A percentile compares a stretch with the other conserved stretches of the same genome.
Conservation (phyloP, 2,113 vertebrate genomes). For the Oncorhynchus kisutch region DNA sequence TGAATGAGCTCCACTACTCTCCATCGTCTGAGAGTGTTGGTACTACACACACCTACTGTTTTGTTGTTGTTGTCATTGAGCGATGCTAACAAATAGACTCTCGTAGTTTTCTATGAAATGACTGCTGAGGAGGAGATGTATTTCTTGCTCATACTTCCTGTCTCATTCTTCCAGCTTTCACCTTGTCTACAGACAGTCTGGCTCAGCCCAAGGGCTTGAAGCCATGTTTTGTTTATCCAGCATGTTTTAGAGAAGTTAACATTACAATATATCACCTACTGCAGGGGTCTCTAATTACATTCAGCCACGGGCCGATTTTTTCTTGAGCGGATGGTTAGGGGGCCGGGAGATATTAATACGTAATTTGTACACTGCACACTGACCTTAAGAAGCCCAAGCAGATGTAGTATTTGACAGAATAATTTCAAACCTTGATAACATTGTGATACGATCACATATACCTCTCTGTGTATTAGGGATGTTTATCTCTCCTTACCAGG, state of each 20-base stretch:
- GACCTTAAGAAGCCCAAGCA: too few species aligned
- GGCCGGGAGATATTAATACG: too few species aligned
- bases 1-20: conserved; percentile 50
- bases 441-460: too few species aligned
- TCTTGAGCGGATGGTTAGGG: too few species aligned
- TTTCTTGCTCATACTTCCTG: conserved; percentile 33
- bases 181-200: conserved; percentile 1
- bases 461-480: too few species aligned
- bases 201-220: conserved; percentile 13
- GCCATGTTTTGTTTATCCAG: background rate
- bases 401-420: too few species aligned
- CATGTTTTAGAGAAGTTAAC: conserved; percentile 1
- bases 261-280: background rate
- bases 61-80: conserved; percentile 30
- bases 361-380: too few species aligned
- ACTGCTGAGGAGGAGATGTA: conserved; percentile 10
- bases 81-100: conserved; percentile 50
- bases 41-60: conserved; percentile 38
- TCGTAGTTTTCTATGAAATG: conserved; percentile 52
- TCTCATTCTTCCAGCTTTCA: conserved; percentile 30
- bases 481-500: too few species aligned
- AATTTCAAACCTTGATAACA: too few species aligned
- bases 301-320: too few species aligned
- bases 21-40: conserved; percentile 47
- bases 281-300: too few species aligned